phyloP scores from a whole-genome alignment of 2,797 vertebrate genomes.

The Manis pentadactyla region DNA sequence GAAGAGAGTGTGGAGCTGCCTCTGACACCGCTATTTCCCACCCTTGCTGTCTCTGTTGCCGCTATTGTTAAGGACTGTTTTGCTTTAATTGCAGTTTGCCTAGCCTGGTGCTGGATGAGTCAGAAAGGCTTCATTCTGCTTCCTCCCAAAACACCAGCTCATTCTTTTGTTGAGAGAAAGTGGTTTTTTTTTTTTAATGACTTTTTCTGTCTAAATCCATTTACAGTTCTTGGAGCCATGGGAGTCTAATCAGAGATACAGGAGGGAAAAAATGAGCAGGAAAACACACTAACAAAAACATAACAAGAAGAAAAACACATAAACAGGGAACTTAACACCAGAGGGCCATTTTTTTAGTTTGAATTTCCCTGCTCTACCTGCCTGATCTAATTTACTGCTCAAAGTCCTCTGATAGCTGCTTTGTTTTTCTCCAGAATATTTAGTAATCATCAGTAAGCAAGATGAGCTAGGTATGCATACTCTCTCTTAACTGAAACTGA shows the following conservation, averaged over 20 bases:
- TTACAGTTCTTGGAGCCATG: neutral
- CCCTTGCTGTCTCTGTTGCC: neutral
- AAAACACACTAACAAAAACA: neutral
- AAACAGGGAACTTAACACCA: neutral
- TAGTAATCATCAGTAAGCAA: neutral
- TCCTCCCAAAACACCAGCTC: rapidly evolving
- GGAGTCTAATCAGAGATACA: neutral
- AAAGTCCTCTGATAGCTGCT: neutral
- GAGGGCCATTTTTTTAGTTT: neutral
- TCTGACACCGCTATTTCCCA: neutral
- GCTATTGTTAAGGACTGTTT: neutral
- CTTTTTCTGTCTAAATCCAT: neutral
- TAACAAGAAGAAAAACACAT: neutral
- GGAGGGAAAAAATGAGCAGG: neutral
- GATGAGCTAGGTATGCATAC: neutral
- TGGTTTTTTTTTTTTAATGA: neutral
- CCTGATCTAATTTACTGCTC: neutral
- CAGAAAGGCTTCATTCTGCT: neutral
- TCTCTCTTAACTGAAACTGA: neutral
- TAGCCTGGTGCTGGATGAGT: neutral
- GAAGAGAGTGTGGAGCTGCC: neutral
- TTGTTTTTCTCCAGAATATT: neutral
- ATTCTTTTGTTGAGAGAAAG: neutral
- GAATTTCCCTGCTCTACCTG: neutral
- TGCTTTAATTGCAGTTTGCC: neutral